phyloP scores from a whole-genome alignment of 2,888 invertebrate species.

The Brachycybe producta region DNA sequence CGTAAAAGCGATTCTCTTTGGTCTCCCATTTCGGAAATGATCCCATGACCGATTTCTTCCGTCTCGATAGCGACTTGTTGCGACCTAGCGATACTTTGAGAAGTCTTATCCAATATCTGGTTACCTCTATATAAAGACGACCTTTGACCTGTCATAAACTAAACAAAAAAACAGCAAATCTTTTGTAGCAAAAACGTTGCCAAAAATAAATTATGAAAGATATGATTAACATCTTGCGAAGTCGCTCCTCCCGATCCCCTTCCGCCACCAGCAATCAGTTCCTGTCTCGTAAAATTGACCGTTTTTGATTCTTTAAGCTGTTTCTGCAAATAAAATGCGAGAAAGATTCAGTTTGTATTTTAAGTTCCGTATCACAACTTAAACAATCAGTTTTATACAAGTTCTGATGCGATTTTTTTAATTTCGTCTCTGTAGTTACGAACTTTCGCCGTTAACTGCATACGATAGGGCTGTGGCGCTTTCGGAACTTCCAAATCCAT shows the following conservation, averaged over 20 bases:
- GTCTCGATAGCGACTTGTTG: constrained; percentile 64
- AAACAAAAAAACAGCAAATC: neutral
- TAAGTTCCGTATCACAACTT: neutral
- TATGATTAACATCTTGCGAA: too few relatives aligned
- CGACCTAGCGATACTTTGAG: constrained; percentile 41
- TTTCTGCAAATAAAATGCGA: neutral
- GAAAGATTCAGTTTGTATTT: too few relatives aligned
- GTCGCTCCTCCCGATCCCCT: too few relatives aligned
- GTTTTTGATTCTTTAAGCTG: neutral
- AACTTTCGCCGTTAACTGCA: constrained; percentile 5
- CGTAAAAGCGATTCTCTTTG: constrained; percentile 61
- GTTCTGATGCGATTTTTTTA: neutral
- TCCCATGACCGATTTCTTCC: constrained; percentile 62
- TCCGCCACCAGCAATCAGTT: constrained; percentile 8
- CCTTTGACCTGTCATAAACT: constrained; percentile 7
- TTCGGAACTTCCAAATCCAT: constrained; percentile 10
- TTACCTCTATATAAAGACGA: constrained; percentile 8
- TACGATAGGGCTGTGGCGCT: constrained; percentile 6
- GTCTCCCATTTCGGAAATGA: constrained; percentile 57
- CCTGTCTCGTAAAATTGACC: constrained; percentile 3
- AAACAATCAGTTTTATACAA: constrained; percentile 8
- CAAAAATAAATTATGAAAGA: too few relatives aligned
- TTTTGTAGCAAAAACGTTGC: neutral
- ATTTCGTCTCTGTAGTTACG: constrained; percentile 5
- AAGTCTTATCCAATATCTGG: constrained; percentile 8